A percentile compares a stretch with the other conserved stretches of the same genome.
Evolutionary conservation across 2,888 invertebrate genomes (phyloP).

Genomic region (Drosophila maculinotata): DNA sequence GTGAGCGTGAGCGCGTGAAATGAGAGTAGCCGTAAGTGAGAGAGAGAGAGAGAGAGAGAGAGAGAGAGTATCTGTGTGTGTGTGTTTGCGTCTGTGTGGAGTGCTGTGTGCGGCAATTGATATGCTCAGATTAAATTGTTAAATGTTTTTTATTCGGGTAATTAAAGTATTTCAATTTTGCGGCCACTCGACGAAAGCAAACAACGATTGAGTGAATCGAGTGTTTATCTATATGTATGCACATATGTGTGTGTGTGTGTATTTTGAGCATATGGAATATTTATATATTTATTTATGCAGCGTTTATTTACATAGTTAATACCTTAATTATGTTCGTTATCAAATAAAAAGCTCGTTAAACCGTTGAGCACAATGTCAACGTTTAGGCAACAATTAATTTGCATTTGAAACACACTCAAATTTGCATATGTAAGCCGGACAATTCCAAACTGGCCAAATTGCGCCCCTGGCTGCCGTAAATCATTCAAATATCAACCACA

Average conservation of each 20-base stretch:
- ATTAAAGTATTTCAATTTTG: conserved; percentile 82
- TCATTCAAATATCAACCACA: conserved; percentile 82
- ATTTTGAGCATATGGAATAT: conserved; percentile 34
- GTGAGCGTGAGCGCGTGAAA: conserved; percentile 71
- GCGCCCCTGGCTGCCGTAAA: conserved; percentile 68
- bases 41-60: conserved; percentile 18
- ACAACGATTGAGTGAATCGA: conserved; percentile 24
- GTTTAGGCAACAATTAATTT: conserved; percentile 74
- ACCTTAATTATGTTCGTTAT: conserved; percentile 8
- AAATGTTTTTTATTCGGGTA: conserved; percentile 83
- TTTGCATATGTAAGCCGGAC: conserved; percentile 53
- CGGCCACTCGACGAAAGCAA: conserved; percentile 57
- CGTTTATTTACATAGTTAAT: conserved; percentile 30
- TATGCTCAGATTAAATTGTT: conserved; percentile 83
- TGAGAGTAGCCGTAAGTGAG: conserved; percentile 41
- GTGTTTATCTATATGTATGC: conserved; percentile 2
- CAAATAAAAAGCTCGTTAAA: conserved; percentile 14
- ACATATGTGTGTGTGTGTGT: neutral
- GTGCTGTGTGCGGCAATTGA: conserved; percentile 76
- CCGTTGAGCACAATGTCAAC: conserved; percentile 35
- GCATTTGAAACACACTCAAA: conserved; percentile 44
- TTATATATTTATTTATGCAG: conserved; percentile 41
- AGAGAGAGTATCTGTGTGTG: conserved; percentile 22
- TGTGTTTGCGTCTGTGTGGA: conserved; percentile 39
- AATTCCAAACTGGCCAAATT: conserved; percentile 39